A percentile compares a stretch with the other conserved stretches of the same genome.
Conservation (phyloP, 2,797 vertebrate genomes). For the Ficedula albicollis region DNA sequence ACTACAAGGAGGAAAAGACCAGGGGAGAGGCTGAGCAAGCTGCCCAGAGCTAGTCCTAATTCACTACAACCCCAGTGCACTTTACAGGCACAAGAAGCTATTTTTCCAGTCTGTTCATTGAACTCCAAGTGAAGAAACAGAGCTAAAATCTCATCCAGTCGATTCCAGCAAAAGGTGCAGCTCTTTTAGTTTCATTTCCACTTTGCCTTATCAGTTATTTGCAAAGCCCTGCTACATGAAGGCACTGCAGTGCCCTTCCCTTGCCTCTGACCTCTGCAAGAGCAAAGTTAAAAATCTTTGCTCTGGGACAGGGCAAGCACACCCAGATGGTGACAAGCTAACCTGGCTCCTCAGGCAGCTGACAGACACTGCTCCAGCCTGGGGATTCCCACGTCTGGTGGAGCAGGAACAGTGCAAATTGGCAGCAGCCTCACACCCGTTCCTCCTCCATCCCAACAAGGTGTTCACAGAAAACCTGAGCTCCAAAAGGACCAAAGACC, state of each 20-base stretch:
- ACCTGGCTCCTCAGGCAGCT: background rate
- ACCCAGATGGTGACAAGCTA: background rate
- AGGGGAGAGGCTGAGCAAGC: background rate
- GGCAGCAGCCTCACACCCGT: background rate
- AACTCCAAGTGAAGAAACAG: background rate
- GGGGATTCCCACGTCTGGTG: accelerated
- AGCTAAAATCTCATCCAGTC: background rate
- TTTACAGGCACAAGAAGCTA: background rate
- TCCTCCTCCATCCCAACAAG: background rate
- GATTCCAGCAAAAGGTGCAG: background rate
- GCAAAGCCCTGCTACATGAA: background rate
- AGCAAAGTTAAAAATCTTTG: background rate
- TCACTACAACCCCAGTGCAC: background rate
- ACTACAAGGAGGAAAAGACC: background rate
- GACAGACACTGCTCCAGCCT: background rate
- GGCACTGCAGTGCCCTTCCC: background rate
- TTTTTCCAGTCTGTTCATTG: background rate
- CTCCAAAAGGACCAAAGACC: background rate
- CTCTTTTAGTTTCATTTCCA: background rate
- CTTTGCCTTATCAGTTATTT: background rate
- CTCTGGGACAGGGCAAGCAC: background rate
- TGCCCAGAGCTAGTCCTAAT: background rate
- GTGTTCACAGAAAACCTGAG: background rate
- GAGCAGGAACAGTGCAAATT: background rate
- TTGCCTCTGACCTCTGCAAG: background rate